A percentile compares a stretch with the other conserved stretches of the same genome.
phyloP scores from a whole-genome alignment of 2,888 invertebrate species.

The Encarsia formosa region DNA sequence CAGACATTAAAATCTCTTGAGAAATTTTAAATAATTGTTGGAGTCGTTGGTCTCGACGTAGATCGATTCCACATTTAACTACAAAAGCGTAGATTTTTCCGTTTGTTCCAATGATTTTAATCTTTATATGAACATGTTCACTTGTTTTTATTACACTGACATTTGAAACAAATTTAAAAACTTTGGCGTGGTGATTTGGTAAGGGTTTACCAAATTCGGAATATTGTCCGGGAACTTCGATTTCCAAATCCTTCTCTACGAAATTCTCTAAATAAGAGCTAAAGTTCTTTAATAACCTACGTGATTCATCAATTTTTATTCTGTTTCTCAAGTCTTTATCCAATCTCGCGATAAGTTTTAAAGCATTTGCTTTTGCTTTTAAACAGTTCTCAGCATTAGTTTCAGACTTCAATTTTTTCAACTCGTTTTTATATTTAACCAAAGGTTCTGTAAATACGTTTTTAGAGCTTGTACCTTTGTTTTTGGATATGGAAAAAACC shows the following conservation, averaged over 20 bases:
- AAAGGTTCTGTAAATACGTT: too few relatives aligned
- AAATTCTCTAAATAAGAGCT: background rate
- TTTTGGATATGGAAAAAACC: too few relatives aligned
- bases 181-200: conserved; percentile 60
- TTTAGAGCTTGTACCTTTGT: too few relatives aligned
- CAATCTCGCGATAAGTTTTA: too few relatives aligned
- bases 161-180: conserved; percentile 59
- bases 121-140: conserved; percentile 61
- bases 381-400: too few relatives aligned
- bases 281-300: too few relatives aligned
- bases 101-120: conserved; percentile 65
- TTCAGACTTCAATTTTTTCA: too few relatives aligned
- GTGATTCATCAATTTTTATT: too few relatives aligned
- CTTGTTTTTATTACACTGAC: conserved; percentile 57
- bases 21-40: conserved; percentile 65
- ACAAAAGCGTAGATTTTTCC: conserved; percentile 64
- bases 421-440: too few relatives aligned
- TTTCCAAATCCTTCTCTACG: conserved; percentile 39
- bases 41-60: conserved; percentile 70
- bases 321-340: too few relatives aligned
- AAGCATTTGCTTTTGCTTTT: too few relatives aligned
- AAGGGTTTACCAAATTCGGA: conserved; percentile 57
- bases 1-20: conserved; percentile 58
- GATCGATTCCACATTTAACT: conserved; percentile 71
- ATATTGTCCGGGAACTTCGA: conserved; percentile 72